Conservation (phyloP, 2,888 invertebrate species). For the Mesodorylaimus sp. region DNA sequence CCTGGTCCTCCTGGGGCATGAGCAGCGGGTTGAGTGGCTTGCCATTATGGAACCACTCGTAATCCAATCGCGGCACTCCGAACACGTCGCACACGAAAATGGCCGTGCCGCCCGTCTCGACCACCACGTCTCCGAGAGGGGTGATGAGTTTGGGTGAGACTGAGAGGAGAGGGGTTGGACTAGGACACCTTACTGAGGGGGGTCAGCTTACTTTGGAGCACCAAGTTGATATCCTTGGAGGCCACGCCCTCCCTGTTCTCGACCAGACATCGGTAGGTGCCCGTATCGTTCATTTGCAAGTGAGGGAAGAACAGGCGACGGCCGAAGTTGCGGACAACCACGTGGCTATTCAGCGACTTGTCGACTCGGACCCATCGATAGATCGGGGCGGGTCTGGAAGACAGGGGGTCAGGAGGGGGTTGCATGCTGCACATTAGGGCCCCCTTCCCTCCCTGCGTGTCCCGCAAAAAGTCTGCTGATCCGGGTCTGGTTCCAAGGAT, state of each 20-base stretch:
- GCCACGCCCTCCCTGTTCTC: background rate
- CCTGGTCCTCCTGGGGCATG: background rate
- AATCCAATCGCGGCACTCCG: background rate
- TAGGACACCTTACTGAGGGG: too few species aligned
- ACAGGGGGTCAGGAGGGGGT: too few species aligned
- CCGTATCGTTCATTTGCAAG: background rate
- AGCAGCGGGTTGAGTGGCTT: conserved; percentile 5
- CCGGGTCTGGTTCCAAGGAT: too few species aligned
- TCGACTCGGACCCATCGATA: background rate
- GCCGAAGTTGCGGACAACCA: background rate
- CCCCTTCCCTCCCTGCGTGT: too few species aligned
- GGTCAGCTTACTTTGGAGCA: background rate
- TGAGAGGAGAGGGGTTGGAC: too few species aligned
- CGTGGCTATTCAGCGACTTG: background rate
- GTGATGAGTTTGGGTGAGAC: background rate
- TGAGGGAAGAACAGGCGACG: background rate
- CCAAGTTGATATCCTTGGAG: background rate
- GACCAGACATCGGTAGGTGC: conserved; percentile 6
- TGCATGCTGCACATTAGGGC: too few species aligned
- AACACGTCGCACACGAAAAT: conserved; percentile 1
- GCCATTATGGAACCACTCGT: conserved; percentile 9
- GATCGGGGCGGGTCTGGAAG: conserved; percentile 1
- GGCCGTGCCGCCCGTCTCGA: background rate
- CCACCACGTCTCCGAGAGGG: background rate
- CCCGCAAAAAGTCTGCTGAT: too few species aligned